These are phyloP conservation scores for Cerastis rubricosa DNA, from an alignment of 2,888 invertebrate species.

Conservation along the genomic window DNA sequence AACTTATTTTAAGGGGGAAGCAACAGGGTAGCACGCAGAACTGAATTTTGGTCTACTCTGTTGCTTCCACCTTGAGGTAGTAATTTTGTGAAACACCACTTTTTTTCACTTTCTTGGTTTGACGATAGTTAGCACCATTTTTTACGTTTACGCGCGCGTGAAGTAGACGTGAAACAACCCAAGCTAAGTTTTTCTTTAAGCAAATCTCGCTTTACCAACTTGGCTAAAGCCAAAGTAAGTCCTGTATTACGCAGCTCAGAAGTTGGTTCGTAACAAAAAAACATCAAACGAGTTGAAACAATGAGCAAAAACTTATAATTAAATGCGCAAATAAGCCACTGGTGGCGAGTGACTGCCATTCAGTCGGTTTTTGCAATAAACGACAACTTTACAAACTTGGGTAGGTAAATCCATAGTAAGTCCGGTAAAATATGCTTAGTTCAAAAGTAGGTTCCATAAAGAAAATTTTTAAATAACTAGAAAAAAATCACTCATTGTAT, in stretches of 20 bases:
- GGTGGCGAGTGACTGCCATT: background rate
- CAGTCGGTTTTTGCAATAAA: background rate
- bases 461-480: background rate
- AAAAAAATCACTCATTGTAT: background rate
- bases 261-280: background rate
- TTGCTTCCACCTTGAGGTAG: no score
- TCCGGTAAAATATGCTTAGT: background rate
- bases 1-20: no score
- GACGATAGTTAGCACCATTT: no score
- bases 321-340: background rate
- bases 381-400: background rate
- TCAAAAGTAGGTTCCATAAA: background rate
- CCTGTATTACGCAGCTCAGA: background rate
- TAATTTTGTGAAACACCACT: no score
- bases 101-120: no score
- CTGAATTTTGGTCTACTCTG: no score
- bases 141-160: background rate
- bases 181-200: background rate
- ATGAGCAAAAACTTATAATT: background rate
- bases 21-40: no score
- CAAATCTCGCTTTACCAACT: background rate
- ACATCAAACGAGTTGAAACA: background rate
- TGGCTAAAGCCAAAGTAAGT: background rate
- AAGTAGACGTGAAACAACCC: background rate
- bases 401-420: background rate